These are phyloP conservation scores for Agyllia agylla DNA, from an alignment of 2,888 invertebrate species.

Conservation along the genomic window DNA sequence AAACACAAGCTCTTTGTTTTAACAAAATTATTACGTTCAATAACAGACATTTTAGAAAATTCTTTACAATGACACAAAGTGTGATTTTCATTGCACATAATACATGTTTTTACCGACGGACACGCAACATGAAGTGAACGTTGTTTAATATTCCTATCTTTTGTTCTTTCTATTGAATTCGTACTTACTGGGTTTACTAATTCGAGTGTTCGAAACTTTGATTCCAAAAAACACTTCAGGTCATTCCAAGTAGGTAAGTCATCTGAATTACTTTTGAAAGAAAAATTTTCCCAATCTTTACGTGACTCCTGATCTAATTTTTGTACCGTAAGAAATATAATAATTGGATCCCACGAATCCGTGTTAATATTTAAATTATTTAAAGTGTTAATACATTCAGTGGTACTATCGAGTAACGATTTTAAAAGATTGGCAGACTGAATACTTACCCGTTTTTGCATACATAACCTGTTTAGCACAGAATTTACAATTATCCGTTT, in stretches of 20 bases:
- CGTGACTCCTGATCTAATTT: not conserved
- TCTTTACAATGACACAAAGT: not conserved
- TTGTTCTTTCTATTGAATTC: not conserved
- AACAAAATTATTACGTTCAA: too few species aligned
- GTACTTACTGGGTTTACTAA: not conserved
- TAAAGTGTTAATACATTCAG: not conserved
- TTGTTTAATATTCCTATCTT: not conserved
- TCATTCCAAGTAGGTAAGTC: not conserved
- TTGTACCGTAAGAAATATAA: not conserved
- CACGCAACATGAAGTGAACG: not conserved
- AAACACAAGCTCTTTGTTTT: too few species aligned
- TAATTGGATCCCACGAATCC: not conserved
- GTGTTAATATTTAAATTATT: not conserved
- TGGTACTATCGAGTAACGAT: not conserved
- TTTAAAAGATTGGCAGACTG: not conserved
- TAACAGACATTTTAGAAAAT: too few species aligned
- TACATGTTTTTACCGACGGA: not conserved
- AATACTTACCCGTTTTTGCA: not conserved
- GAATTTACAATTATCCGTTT: constrained; percentile 4
- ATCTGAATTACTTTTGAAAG: not conserved
- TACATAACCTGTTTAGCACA: not conserved
- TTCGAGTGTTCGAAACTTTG: not conserved
- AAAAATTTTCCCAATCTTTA: not conserved
- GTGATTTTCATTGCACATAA: not conserved
- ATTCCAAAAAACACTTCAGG: not conserved